Percentiles rank a stretch among this genome's conserved stretches.
phyloP scores from a whole-genome alignment of 2,797 vertebrate genomes.

The Champsocephalus gunnari region DNA sequence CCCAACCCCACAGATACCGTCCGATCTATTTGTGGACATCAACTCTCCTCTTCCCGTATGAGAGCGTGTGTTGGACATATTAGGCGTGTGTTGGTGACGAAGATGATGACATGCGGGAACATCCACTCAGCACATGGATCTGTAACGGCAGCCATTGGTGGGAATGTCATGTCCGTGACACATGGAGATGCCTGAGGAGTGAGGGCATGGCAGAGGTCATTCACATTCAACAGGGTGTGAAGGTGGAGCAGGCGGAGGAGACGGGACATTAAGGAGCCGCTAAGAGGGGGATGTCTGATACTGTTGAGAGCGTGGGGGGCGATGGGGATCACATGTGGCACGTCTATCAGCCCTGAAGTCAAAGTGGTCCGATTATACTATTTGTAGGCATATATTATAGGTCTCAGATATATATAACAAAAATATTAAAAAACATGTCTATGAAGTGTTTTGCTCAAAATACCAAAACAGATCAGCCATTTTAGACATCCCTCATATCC shows the following conservation, averaged over 20 bases:
- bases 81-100: neutral
- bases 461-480: too few relatives aligned
- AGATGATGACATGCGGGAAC: neutral
- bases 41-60: neutral
- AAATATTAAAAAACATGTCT: too few relatives aligned
- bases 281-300: constrained; percentile 31
- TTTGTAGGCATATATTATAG: too few relatives aligned
- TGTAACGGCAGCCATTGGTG: constrained; percentile 10
- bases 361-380: too few relatives aligned
- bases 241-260: neutral
- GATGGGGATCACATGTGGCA: neutral
- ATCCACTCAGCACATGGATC: constrained; percentile 31
- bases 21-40: neutral
- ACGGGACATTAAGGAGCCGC: neutral
- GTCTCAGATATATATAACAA: too few relatives aligned
- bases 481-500: too few relatives aligned
- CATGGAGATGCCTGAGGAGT: constrained; percentile 36
- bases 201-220: constrained; percentile 39
- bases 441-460: too few relatives aligned
- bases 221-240: constrained; percentile 16
- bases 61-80: constrained; percentile 1
- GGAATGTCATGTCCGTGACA: constrained; percentile 25
- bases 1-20: too few relatives aligned
- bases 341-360: too few relatives aligned
- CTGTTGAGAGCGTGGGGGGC: neutral